These are phyloP conservation scores for Trichopria drosophilae DNA, from an alignment of 2,888 invertebrate species.

Conservation along the genomic window DNA sequence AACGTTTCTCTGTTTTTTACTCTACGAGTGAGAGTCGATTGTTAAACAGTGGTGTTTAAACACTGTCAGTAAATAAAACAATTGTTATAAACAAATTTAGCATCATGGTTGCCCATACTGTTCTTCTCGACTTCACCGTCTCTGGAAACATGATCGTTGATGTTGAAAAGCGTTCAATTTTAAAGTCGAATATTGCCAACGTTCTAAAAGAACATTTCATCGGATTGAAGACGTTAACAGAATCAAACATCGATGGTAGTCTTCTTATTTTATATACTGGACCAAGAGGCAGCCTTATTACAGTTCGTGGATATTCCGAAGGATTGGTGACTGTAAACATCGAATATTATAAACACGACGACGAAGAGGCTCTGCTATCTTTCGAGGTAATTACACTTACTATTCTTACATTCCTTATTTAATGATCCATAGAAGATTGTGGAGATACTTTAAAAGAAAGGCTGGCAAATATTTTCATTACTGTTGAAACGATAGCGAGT, in stretches of 20 bases:
- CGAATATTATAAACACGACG: constrained; percentile 78
- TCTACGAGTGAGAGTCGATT: too few relatives aligned
- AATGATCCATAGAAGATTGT: too few relatives aligned
- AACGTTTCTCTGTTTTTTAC: too few relatives aligned
- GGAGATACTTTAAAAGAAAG: too few relatives aligned
- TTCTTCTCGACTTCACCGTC: constrained; percentile 78
- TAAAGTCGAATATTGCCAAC: constrained; percentile 70
- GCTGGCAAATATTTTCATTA: too few relatives aligned
- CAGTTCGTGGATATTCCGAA: constrained; percentile 72
- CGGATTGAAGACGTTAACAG: constrained; percentile 70
- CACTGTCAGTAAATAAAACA: too few relatives aligned
- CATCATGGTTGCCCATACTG: constrained; percentile 78
- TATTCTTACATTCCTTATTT: too few relatives aligned
- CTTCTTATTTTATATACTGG: constrained; percentile 72
- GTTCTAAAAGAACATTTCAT: constrained; percentile 73
- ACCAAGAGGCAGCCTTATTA: constrained; percentile 71
- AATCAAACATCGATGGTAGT: constrained; percentile 71
- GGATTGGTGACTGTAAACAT: constrained; percentile 81
- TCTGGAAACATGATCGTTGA: constrained; percentile 71
- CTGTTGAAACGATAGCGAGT: too few relatives aligned
- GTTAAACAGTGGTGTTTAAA: too few relatives aligned
- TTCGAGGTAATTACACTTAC: constrained; percentile 77
- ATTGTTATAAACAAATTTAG: too few relatives aligned
- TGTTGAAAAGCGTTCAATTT: constrained; percentile 67
- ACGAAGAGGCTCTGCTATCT: constrained; percentile 71